Conservation (phyloP, 92 coral and sea anemone genomes). For the Virgularia gustaviana region DNA sequence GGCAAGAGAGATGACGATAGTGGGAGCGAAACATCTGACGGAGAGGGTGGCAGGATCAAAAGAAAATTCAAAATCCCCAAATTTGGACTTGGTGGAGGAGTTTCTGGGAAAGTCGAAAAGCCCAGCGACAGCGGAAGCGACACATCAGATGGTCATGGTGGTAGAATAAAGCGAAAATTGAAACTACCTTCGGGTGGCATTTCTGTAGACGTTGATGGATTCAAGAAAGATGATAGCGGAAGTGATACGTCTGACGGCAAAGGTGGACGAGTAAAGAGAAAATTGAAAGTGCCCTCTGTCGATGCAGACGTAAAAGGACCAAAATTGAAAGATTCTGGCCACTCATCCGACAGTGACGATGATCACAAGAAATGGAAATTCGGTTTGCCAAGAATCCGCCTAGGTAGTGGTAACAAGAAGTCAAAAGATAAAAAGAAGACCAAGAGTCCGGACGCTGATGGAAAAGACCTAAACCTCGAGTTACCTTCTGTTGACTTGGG, state of each 20-base stretch:
- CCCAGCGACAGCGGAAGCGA: not conserved
- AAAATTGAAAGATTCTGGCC: not conserved
- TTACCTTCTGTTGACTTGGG: not conserved
- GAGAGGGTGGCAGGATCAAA: slow-evolving; percentile 13
- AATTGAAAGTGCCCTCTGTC: slow-evolving; percentile 6
- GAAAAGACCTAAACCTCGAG: not conserved
- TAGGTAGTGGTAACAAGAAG: not conserved
- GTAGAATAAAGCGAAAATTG: not conserved
- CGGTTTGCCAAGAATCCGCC: not conserved
- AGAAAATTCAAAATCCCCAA: slow-evolving; percentile 7
- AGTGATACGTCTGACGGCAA: slow-evolving; percentile 16
- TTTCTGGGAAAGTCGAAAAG: not conserved
- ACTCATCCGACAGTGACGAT: not conserved
- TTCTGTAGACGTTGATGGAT: not conserved
- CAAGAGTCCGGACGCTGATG: slow-evolving; percentile 5
- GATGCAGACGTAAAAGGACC: not conserved
- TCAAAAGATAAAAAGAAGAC: not conserved
- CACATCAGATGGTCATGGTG: slow-evolving; percentile 2
- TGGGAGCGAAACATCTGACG: slow-evolving; percentile 8
- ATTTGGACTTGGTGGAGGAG: slow-evolving; percentile 5
- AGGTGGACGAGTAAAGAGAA: slow-evolving; percentile 20
- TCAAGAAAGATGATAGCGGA: not conserved
- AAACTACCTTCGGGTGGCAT: not conserved
- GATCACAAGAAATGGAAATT: not conserved
- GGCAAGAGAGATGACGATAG: not conserved